Evolutionary conservation across 2,888 invertebrate species (phyloP), one percentile per base, ranked within the genome.

Genomic region (Quadroppia sp.): DNA sequence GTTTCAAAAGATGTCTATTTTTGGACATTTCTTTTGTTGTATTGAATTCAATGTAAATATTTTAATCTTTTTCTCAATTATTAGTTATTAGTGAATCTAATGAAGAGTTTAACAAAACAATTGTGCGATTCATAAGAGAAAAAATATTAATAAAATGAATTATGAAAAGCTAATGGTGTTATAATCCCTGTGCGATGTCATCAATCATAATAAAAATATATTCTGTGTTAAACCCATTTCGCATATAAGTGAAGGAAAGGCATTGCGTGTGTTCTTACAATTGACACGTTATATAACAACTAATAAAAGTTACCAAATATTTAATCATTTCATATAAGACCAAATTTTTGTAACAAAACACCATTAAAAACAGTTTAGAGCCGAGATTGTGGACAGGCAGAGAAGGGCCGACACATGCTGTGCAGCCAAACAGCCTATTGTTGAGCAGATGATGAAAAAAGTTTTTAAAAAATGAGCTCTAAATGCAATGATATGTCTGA

Each of bases 211-310:
- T 36, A 67, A 67, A 36, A 23, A 67, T 42, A 67, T 67, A 36
- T 17, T 2, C 30, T 30, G 32, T 59, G 32, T 59, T 23, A 30
- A 59, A 59, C 4, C 17, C 15, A 59, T 59, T 32, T 15, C 40
- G 1, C 32, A 32, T 23, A 67, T 67, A 40, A 3, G 32, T 17
- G 67, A 40, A 20, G 36, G 1, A 67, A 67, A 67, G 67, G 42
- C 67, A 20, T 67, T 67, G 23, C 64, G 15, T 32, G 32, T 30
- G 36, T 64, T 64, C 67, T 42, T 20, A 42, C 42, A 67, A 40
- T 67, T 42, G 67, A 67, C 67, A 67, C 40, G 36, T 67, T 67
- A 67, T 67, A 67, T 67, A 67, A 67, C 40, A 36, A 67, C 20
- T 67, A 36, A 64, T 67, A 67, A 67, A 67, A 67, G 36, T 67